Base-by-base conservation (phyloP, 2,113 vertebrate genomes). In the Hyperoodon ampullatus region DNA sequence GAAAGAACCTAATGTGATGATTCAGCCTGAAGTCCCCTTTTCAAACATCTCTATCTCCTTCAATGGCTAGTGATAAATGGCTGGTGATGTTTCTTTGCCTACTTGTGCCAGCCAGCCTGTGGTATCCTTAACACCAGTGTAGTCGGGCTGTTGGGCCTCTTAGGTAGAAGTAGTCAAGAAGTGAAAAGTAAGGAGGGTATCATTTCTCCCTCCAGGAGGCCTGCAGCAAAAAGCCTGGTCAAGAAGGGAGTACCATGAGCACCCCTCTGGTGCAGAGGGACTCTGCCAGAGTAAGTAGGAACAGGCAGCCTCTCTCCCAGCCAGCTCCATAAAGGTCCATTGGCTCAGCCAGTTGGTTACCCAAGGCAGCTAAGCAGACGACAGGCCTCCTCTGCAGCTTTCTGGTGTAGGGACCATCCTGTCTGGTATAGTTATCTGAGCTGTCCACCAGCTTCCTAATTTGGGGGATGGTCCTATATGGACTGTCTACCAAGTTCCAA, bases 1-100 rank as follows among this genome's bases (percentile, higher is more conserved):
- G 77, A 92, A 77, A 89, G 80, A 39, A 39, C 39, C n/a, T 88
- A 92, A 88, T 95, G 75, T 77, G 60, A 94, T 94, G 85, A 58
- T 93, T 95, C 88, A 85, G 81, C 71, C 53, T 90, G 71, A 95
- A 44, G 16, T 47, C 55, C 15, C 55, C 24, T 90, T 53, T 88
- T 75, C 30, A 70, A 81, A 74, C 66, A 95, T 42, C 35, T 71
- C n/a, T 50, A 5, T 85, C 85, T 96, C 71, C n/a, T 83, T 50
- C 75, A 93, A 84, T 71, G 87, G 44, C 84, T 35, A 33, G 3
- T 26, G 44, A n/a, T 78, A 55, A 78, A n/a, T 19, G 33, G 50
- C 47, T 77, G 30, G 50, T 7, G 30, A 58, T 39, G 33, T 39
- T 85, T 72, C 94, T 85, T 74, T 28, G 18, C 68, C 47, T 28